These are phyloP conservation scores for Microtus richardsoni DNA, from an alignment of 2,113 vertebrate genomes.

Conservation along the genomic window DNA sequence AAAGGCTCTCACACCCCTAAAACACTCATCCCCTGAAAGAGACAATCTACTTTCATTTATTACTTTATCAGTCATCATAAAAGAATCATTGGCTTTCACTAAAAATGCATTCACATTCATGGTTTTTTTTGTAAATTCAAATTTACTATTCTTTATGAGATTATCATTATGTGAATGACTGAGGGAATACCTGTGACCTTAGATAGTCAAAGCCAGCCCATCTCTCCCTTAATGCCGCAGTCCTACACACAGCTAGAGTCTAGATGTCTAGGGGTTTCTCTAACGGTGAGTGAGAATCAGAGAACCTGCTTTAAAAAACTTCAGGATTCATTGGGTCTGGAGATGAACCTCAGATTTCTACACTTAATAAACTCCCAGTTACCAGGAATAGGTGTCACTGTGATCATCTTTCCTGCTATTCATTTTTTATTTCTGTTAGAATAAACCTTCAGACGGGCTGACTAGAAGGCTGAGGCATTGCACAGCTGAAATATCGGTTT, in stretches of 20 bases:
- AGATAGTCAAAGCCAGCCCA: too few relatives aligned
- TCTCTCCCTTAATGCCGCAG: background rate
- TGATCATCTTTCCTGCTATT: background rate
- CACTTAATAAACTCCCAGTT: constrained; percentile 9
- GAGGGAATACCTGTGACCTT: background rate
- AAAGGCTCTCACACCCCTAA: background rate
- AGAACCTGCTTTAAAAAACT: background rate
- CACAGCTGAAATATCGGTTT: background rate
- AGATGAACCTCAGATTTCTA: background rate
- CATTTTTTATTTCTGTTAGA: background rate
- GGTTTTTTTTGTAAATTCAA: background rate
- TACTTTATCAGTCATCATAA: background rate
- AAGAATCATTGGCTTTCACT: background rate
- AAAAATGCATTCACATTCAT: background rate
- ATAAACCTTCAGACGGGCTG: background rate
- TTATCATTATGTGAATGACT: background rate
- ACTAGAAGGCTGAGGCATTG: background rate
- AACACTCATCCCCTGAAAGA: background rate
- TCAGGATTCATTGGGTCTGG: background rate
- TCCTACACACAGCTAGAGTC: background rate
- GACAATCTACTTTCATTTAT: background rate
- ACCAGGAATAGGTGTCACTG: background rate
- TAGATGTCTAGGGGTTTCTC: background rate
- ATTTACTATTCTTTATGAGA: background rate
- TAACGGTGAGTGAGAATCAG: background rate